Evolutionary conservation across 1,140 invertebrate genomes (phyloP).

Genomic region (Drosophila guanche): DNA sequence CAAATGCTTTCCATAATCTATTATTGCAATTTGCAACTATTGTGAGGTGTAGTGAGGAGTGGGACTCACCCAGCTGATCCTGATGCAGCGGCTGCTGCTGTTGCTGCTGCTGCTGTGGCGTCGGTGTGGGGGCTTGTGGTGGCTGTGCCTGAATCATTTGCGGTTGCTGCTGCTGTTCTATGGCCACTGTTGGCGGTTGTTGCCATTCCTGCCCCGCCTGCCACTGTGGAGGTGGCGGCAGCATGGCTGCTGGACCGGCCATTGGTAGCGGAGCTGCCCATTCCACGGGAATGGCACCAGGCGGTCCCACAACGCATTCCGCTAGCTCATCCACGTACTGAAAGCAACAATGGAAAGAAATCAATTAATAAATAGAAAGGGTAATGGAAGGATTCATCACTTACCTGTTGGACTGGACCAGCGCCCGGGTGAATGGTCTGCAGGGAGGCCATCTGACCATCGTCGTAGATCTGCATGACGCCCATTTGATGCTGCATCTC

Average conservation of each 20-base stretch:
- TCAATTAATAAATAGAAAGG: neutral
- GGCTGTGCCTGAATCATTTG: conserved; percentile 14
- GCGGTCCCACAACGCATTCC: conserved; percentile 62
- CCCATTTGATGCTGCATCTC: conserved; percentile 80
- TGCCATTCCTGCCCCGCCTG: conserved; percentile 72
- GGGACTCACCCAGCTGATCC: conserved; percentile 41
- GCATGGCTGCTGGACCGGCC: conserved; percentile 33
- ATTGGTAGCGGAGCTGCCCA: conserved; percentile 47
- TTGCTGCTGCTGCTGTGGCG: conserved; percentile 26
- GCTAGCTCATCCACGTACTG: conserved; percentile 71
- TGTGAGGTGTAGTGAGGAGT: neutral
- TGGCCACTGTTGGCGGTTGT: conserved; percentile 40
- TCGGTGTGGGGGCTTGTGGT: conserved; percentile 19
- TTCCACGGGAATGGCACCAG: conserved; percentile 54
- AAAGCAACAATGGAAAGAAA: neutral
- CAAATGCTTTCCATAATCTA: neutral
- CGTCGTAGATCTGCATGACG: conserved; percentile 79
- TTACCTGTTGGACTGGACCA: conserved; percentile 58
- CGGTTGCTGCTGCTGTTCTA: conserved; percentile 36
- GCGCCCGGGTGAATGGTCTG: conserved; percentile 66
- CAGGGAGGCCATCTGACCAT: conserved; percentile 66
- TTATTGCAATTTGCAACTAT: neutral
- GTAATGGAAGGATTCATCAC: neutral
- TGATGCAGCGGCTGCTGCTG: conserved; percentile 21
- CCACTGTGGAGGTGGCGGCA: conserved; percentile 50